phyloP scores from a whole-genome alignment of 1,140 invertebrate genomes.

The Grapholita molesta region DNA sequence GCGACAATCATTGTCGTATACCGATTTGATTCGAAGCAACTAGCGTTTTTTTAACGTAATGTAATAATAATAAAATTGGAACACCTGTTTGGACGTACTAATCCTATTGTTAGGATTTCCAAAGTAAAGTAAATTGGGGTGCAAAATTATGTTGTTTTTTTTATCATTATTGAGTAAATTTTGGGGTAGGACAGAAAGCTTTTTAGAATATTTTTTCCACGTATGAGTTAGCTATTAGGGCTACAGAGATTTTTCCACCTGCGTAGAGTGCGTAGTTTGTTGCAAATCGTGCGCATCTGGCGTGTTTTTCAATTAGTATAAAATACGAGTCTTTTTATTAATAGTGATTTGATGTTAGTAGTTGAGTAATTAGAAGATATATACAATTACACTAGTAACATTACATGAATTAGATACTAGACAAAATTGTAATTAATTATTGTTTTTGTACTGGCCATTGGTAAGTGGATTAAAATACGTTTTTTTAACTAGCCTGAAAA shows the following conservation, averaged over 20 bases:
- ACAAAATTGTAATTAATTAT: too few species aligned
- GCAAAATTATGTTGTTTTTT: constrained; percentile 42
- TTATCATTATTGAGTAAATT: constrained; percentile 22
- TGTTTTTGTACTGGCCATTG: too few species aligned
- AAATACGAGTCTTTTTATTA: neutral
- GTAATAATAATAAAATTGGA: constrained; percentile 72
- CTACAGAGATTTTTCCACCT: neutral
- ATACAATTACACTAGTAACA: too few species aligned
- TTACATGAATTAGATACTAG: too few species aligned
- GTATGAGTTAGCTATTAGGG: neutral
- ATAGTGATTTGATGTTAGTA: neutral
- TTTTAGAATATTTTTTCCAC: neutral
- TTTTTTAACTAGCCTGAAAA: too few species aligned
- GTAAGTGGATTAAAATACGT: too few species aligned
- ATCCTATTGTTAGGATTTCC: constrained; percentile 58
- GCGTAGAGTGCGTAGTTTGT: neutral
- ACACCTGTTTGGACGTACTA: constrained; percentile 64
- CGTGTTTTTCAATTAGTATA: neutral
- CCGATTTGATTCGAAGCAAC: constrained; percentile 73
- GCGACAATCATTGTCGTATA: constrained; percentile 75
- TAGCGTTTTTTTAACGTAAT: constrained; percentile 44
- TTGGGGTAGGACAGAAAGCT: neutral
- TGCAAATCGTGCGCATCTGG: neutral
- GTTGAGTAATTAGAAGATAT: neutral
- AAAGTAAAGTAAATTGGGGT: constrained; percentile 54